These are phyloP conservation scores for Panorpa germanica DNA, from an alignment of 2,888 invertebrate genomes.

Conservation along the genomic window DNA sequence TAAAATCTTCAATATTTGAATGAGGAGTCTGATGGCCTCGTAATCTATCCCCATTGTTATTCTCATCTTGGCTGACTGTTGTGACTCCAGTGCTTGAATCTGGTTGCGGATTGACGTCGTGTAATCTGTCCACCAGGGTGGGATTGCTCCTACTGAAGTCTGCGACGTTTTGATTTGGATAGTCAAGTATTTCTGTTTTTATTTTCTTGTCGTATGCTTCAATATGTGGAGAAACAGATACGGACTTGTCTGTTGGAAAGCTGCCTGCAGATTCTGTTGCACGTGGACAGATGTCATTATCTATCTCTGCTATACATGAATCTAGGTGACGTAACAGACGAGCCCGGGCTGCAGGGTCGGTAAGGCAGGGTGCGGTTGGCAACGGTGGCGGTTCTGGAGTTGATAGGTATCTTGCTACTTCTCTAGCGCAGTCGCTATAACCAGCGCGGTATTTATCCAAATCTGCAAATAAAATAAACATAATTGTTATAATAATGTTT, in stretches of 20 bases:
- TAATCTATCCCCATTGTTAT: slow-evolving; percentile 19
- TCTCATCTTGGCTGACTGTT: slow-evolving; percentile 17
- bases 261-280: slow-evolving; percentile 16
- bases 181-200: too few species aligned
- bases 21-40: slow-evolving; percentile 12
- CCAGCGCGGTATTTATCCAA: slow-evolving; percentile 30
- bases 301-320: slow-evolving; percentile 37
- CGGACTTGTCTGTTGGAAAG: too few species aligned
- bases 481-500: too few species aligned
- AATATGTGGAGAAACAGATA: too few species aligned
- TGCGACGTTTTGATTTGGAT: too few species aligned
- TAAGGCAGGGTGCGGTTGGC: slow-evolving; percentile 24
- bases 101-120: too few species aligned
- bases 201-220: too few species aligned
- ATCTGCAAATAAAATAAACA: too few species aligned
- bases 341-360: slow-evolving; percentile 35
- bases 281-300: slow-evolving; percentile 30
- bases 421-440: slow-evolving; percentile 42
- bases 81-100: too few species aligned
- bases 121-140: too few species aligned
- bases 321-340: slow-evolving; percentile 35
- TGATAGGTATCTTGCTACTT: slow-evolving; percentile 27
- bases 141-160: too few species aligned
- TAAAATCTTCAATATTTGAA: slow-evolving; percentile 10
- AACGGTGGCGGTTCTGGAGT: slow-evolving; percentile 23